Evolutionary conservation across 2,797 vertebrate genomes (phyloP).

Genomic region (Potorous gilbertii): DNA sequence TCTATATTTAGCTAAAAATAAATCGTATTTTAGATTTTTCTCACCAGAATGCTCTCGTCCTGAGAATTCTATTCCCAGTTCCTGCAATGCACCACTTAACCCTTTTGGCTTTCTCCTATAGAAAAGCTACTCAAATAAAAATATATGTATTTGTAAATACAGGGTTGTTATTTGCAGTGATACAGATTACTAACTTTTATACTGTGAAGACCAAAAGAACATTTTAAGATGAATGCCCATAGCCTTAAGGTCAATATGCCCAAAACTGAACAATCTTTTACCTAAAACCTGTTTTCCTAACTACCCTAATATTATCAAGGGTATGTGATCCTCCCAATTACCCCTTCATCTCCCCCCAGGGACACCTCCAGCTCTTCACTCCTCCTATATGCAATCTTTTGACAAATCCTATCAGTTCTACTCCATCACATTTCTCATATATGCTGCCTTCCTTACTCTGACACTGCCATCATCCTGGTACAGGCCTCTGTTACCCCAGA

Average conservation of each 20-base stretch:
- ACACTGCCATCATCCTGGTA: neutral
- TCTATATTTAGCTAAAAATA: slow-evolving; percentile 33
- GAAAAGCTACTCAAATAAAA: slow-evolving; percentile 87
- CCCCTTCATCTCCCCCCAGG: neutral
- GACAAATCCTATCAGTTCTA: neutral
- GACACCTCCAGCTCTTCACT: neutral
- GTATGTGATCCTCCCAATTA: neutral
- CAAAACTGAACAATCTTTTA: neutral
- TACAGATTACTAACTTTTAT: neutral
- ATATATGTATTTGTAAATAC: slow-evolving; percentile 18
- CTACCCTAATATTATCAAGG: neutral
- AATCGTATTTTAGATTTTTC: slow-evolving; percentile 64
- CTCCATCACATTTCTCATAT: neutral
- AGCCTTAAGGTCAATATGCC: neutral
- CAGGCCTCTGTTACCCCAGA: neutral
- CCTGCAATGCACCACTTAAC: slow-evolving; percentile 93
- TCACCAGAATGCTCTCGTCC: slow-evolving; percentile 96
- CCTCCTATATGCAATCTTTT: neutral
- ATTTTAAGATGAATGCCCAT: neutral
- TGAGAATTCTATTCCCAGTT: slow-evolving; percentile 94
- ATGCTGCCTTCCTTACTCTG: neutral
- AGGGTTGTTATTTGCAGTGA: slow-evolving; percentile 32
- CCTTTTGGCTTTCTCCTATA: slow-evolving; percentile 95
- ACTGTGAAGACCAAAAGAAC: neutral
- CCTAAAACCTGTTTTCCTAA: neutral